phyloP scores from a whole-genome alignment of 2,888 invertebrate species.

The Nephrotoma flavescens region DNA sequence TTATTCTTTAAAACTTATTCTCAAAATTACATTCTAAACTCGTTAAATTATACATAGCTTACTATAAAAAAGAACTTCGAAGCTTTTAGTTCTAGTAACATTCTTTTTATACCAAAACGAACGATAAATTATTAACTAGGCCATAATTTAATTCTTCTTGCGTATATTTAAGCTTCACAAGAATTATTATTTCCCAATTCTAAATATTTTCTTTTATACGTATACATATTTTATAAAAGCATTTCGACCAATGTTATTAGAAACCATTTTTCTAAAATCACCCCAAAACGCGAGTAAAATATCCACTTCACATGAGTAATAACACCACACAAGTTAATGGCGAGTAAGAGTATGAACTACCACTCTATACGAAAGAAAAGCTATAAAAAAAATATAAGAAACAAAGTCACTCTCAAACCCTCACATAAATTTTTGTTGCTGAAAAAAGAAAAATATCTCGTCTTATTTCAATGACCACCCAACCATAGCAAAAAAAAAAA shows the following conservation, averaged over 20 bases:
- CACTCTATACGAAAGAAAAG: not conserved
- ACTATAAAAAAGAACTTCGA: too few species aligned
- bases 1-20: too few species aligned
- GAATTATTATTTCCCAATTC: not conserved
- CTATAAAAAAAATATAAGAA: not conserved
- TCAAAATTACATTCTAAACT: too few species aligned
- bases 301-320: not conserved
- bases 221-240: not conserved
- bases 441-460: not conserved
- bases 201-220: not conserved
- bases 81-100: too few species aligned
- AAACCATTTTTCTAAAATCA: not conserved
- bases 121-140: not conserved
- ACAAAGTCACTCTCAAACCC: not conserved
- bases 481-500: not conserved
- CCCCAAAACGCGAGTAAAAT: not conserved
- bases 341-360: not conserved
- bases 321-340: not conserved
- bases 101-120: not conserved
- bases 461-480: not conserved
- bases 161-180: not conserved
- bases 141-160: not conserved
- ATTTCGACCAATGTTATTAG: not conserved
- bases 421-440: not conserved
- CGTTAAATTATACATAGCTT: too few species aligned